Evolutionary conservation across 2,797 vertebrate genomes (phyloP), one percentile per base, ranked within the genome.

Genomic region (Macroramphosus scolopax): DNA sequence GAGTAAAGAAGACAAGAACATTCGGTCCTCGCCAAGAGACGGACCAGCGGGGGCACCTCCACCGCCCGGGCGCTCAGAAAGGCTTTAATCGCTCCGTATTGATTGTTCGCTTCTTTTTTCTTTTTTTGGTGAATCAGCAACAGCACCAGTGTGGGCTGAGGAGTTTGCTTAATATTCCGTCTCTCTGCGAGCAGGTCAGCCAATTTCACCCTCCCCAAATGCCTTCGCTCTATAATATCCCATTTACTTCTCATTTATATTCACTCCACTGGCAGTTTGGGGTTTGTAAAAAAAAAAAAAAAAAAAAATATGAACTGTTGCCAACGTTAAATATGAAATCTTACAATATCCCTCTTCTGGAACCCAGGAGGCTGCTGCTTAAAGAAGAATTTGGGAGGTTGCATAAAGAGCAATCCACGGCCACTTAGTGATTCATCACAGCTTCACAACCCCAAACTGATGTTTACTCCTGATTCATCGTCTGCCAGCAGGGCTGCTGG

Each of bases 221-320:
- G 67, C 47, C 41, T 65, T 36, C n/a, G 4, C 52, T 78, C 57
- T 41, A 61, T 75, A 82, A 80, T 35, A 76, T 54, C 58, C 66
- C 70, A 75, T 82, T 83, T 77, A 78, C 50, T 57, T 63, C 45
- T 75, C 48, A 75, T 87, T 77, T 83, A 70, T 73, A 82, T 82
- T 81, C 80, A 75, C 46, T 66, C 42, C 25, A 59, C 40, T 52
- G 43, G 51, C 57, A 51, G 35, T 65, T 41, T 33, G 45, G 61
- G n/a, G 14, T 42, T 28, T 55, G 53, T 46, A 33, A 48, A 62
- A n/a, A n/a, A n/a, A n/a, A n/a, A n/a, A n/a, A n/a, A n/a, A n/a
- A n/a, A n/a, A n/a, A n/a, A n/a, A n/a, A 77, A 63, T 56, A 71
- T 72, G 54, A 73, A 68, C 57, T 55, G 60, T 48, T 65, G 37